Evolutionary conservation across 2,113 vertebrate genomes (phyloP).

Genomic region (Stigmatopora argus): DNA sequence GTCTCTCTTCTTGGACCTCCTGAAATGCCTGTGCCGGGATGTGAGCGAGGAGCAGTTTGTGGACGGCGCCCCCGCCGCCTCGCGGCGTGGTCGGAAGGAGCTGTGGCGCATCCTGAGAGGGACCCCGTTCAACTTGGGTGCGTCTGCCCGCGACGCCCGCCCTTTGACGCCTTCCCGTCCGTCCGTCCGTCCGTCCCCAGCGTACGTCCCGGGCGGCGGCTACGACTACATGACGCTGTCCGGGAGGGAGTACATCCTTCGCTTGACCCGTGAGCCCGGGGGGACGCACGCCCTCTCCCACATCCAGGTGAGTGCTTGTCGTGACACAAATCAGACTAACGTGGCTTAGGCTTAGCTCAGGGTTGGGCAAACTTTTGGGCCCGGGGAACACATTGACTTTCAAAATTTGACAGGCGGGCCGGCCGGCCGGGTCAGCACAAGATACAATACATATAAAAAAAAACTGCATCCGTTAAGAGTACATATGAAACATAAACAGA

Average conservation of each 20-base stretch:
- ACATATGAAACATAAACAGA: too few relatives aligned
- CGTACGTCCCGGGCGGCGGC: constrained; percentile 66
- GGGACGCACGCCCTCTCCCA: constrained; percentile 75
- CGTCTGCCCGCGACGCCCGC: background rate
- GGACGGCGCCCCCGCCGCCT: constrained; percentile 47
- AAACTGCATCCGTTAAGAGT: too few relatives aligned
- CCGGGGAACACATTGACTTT: too few relatives aligned
- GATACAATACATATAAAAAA: too few relatives aligned
- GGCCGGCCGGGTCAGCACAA: too few relatives aligned
- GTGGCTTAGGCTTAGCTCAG: too few relatives aligned
- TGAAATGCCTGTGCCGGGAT: constrained; percentile 82
- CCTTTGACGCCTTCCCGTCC: background rate
- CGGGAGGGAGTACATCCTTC: constrained; percentile 75
- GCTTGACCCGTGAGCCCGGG: constrained; percentile 60
- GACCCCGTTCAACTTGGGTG: constrained; percentile 78
- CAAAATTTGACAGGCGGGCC: too few relatives aligned
- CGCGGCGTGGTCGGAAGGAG: constrained; percentile 69
- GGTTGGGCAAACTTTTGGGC: too few relatives aligned
- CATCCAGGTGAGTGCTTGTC: constrained; percentile 58
- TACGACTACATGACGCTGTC: constrained; percentile 83
- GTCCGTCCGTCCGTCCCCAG: constrained; percentile 50
- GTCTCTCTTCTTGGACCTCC: constrained; percentile 88
- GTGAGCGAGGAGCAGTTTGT: constrained; percentile 74
- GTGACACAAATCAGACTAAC: too few relatives aligned
- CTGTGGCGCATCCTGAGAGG: constrained; percentile 81